Evolutionary conservation across 92 coral and sea anemone species (phyloP).

Genomic region (Epizoanthus scotinus): DNA sequence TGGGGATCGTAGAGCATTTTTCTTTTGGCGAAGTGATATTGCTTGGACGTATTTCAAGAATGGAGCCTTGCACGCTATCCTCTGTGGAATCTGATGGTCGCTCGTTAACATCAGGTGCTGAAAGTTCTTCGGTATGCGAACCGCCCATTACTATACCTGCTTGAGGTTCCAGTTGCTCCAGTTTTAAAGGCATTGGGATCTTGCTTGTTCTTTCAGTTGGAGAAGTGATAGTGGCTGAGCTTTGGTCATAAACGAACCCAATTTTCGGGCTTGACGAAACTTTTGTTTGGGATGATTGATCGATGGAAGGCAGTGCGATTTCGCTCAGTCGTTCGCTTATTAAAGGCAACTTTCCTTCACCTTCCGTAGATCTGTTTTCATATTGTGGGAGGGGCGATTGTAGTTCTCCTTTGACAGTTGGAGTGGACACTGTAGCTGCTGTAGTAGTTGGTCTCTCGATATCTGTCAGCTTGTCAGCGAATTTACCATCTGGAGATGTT

Average conservation of each 20-base stretch:
- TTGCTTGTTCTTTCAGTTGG: neutral
- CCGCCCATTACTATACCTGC: no score
- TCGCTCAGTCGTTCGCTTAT: neutral
- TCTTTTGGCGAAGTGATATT: neutral
- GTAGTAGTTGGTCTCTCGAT: neutral
- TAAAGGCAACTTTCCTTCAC: neutral
- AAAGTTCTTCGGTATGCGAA: neutral
- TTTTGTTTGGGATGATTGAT: neutral
- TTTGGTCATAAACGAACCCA: neutral
- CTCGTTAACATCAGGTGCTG: no score
- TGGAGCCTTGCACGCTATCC: neutral
- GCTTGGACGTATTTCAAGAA: neutral
- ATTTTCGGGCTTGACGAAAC: neutral
- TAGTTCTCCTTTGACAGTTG: neutral
- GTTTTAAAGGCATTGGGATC: conserved; percentile 1
- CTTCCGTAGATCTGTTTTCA: neutral
- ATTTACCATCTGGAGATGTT: neutral
- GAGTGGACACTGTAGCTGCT: neutral
- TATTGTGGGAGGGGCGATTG: neutral
- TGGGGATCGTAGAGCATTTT: conserved; percentile 21
- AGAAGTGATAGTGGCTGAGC: neutral
- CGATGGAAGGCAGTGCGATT: neutral
- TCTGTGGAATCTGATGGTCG: no score
- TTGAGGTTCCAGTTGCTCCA: neutral
- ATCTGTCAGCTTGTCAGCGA: neutral